phyloP scores from a whole-genome alignment of 2,888 invertebrate species.

The Camponotus fellah region DNA sequence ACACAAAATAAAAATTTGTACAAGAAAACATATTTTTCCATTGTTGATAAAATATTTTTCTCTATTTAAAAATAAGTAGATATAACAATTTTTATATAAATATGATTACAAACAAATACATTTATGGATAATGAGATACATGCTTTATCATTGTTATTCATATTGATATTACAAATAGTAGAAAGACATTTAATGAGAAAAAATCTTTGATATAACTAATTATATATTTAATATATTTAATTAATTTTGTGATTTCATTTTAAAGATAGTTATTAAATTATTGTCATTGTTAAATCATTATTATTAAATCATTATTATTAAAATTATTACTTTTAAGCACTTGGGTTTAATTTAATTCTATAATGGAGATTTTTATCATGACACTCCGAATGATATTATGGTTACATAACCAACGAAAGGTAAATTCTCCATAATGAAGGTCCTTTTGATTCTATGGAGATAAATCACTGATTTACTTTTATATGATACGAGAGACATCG shows the following conservation, averaged over 20 bases:
- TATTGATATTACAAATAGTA: background rate
- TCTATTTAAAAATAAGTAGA: background rate
- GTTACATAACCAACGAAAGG: background rate
- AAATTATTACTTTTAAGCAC: background rate
- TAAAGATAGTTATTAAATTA: background rate
- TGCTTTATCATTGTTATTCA: background rate
- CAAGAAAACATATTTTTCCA: background rate
- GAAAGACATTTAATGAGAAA: background rate
- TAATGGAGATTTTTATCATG: background rate
- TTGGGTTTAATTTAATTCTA: background rate
- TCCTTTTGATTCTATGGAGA: background rate
- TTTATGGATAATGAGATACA: background rate
- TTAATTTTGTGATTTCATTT: background rate
- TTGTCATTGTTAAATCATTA: background rate
- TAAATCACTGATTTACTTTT: background rate
- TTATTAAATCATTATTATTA: no score
- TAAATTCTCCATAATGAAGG: background rate
- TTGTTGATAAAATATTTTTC: background rate
- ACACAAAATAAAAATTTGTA: background rate
- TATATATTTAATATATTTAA: background rate
- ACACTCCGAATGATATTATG: background rate
- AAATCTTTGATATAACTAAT: background rate
- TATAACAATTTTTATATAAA: background rate
- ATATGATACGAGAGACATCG: background rate
- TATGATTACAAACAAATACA: background rate